These are phyloP conservation scores for Stigmatopora nigra DNA, from an alignment of 2,113 vertebrate species.

Conservation along the genomic window DNA sequence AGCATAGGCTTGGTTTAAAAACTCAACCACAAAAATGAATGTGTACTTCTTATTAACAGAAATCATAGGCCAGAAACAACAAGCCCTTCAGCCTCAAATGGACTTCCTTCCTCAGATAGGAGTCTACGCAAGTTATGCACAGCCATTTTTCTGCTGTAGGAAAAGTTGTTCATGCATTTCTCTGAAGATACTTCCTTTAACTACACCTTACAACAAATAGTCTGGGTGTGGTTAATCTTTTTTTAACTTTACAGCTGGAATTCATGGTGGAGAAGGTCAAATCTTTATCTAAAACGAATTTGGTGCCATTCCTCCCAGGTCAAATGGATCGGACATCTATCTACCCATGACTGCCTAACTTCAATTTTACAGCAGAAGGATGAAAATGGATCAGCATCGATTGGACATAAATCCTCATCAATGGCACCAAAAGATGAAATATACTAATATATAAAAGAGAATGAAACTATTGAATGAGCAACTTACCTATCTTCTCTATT, in stretches of 20 bases:
- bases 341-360: too few relatives aligned
- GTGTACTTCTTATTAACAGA: constrained; percentile 11
- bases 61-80: constrained; percentile 29
- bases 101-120: constrained; percentile 24
- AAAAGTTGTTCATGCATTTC: constrained; percentile 47
- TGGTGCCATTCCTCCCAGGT: too few relatives aligned
- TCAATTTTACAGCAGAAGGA: too few relatives aligned
- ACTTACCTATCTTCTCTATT: constrained; percentile 91
- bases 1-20: constrained; percentile 12
- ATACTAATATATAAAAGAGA: neutral
- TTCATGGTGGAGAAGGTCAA: too few relatives aligned
- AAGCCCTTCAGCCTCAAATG: constrained; percentile 33
- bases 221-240: neutral
- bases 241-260: neutral
- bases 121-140: constrained; percentile 54
- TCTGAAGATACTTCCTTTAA: constrained; percentile 49
- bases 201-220: constrained; percentile 29
- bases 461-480: neutral
- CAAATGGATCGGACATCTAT: too few relatives aligned
- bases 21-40: constrained; percentile 30
- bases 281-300: too few relatives aligned
- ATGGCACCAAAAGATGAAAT: too few relatives aligned
- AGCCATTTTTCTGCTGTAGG: constrained; percentile 65
- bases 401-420: too few relatives aligned
- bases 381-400: too few relatives aligned